A percentile compares a stretch with the other conserved stretches of the same genome.
Conservation (phyloP, 2,888 invertebrate genomes). For the Plusia festucae region DNA sequence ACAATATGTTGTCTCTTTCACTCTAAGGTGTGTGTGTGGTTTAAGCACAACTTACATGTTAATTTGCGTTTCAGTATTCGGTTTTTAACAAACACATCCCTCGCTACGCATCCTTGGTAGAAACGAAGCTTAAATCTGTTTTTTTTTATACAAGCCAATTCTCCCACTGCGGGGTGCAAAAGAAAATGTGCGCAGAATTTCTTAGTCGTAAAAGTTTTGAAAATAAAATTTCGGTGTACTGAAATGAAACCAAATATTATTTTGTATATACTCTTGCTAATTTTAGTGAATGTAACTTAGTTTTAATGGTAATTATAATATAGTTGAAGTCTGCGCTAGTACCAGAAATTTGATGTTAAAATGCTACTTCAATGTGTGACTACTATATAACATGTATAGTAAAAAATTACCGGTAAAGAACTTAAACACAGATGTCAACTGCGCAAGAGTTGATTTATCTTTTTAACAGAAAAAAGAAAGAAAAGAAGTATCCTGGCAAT, state of each 20-base stretch:
- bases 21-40: no score
- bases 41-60: no score
- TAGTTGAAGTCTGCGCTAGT: conserved; percentile 8
- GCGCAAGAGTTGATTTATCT: not conserved
- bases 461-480: no score
- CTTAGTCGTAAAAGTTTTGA: conserved; percentile 20
- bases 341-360: not conserved
- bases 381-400: not conserved
- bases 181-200: conserved; percentile 40
- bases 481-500: no score
- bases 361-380: not conserved
- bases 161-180: not conserved
- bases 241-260: conserved; percentile 61
- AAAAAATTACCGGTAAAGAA: no score
- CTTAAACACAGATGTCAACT: not conserved
- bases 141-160: no score
- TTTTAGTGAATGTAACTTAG: conserved; percentile 46
- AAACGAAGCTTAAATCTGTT: no score
- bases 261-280: conserved; percentile 54
- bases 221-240: conserved; percentile 59
- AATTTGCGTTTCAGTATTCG: no score
- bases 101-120: no score
- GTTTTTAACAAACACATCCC: no score
- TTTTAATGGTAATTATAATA: conserved; percentile 22
- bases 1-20: no score